Conservation (phyloP, 2,888 invertebrate species). For the Oithona nana region DNA sequence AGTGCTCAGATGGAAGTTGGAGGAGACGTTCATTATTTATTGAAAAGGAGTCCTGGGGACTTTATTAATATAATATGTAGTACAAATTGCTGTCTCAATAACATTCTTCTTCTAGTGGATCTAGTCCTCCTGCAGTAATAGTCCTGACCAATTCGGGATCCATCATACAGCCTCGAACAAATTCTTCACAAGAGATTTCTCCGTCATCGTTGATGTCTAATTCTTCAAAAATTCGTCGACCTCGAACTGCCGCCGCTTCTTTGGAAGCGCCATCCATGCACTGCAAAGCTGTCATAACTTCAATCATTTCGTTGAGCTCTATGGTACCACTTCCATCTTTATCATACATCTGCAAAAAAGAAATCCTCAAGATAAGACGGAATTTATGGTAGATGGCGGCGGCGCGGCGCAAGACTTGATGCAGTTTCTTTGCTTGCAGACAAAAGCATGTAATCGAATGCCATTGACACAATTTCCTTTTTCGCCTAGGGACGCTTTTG, state of each 20-base stretch:
- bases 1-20: no score
- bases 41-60: no score
- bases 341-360: conserved; percentile 13
- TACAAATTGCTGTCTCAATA: no score
- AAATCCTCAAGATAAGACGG: no score
- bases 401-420: no score
- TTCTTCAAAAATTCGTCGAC: neutral
- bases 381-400: no score
- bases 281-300: conserved; percentile 4
- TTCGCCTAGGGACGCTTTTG: no score
- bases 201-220: conserved; percentile 11
- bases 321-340: conserved; percentile 12
- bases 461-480: no score
- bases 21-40: no score
- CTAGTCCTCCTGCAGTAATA: neutral
- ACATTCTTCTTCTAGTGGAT: neutral
- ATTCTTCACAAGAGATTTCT: conserved; percentile 1
- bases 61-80: no score
- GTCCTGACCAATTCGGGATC: conserved; percentile 6
- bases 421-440: no score
- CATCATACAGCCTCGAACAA: conserved; percentile 9
- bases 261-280: neutral
- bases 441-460: no score
- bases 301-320: conserved; percentile 9
- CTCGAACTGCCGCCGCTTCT: neutral